Percentiles rank a stretch among this genome's conserved stretches.
Conservation (phyloP, 1,140 invertebrate species). For the Zaprionus inermis region DNA sequence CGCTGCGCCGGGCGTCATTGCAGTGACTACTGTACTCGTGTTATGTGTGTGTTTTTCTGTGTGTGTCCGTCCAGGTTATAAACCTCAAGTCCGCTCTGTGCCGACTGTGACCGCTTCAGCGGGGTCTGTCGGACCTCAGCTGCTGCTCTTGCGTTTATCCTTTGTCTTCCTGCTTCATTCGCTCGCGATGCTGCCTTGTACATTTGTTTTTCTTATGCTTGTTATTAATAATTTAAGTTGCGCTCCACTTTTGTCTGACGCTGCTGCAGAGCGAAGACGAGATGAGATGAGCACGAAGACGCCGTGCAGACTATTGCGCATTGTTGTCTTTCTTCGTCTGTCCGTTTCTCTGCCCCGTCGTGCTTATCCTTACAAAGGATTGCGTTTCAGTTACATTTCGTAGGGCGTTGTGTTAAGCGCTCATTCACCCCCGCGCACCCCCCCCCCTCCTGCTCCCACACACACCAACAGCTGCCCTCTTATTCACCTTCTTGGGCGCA, state of each 20-base stretch:
- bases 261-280: constrained; percentile 20
- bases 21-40: constrained; percentile 17
- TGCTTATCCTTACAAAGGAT: constrained; percentile 66
- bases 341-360: constrained; percentile 24
- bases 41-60: neutral
- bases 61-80: constrained; percentile 36
- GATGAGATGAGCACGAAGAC: neutral
- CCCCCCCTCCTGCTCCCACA: neutral
- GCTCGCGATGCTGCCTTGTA: constrained; percentile 36
- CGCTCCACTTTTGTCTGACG: constrained; percentile 63
- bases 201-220: constrained; percentile 79
- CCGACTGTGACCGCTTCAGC: constrained; percentile 16
- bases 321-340: constrained; percentile 33
- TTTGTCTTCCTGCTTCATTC: constrained; percentile 64
- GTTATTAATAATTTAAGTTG: constrained; percentile 81
- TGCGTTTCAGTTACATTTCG: constrained; percentile 72
- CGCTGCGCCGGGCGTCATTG: neutral
- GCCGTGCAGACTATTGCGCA: neutral
- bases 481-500: constrained; percentile 8
- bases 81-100: constrained; percentile 36
- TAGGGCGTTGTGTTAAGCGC: constrained; percentile 66
- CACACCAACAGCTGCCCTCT: constrained; percentile 1
- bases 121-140: constrained; percentile 13
- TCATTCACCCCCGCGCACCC: constrained; percentile 32
- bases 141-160: constrained; percentile 44